These are phyloP conservation scores for Eristalinus sepulchralis DNA, from an alignment of 2,888 invertebrate species.

Conservation along the genomic window DNA sequence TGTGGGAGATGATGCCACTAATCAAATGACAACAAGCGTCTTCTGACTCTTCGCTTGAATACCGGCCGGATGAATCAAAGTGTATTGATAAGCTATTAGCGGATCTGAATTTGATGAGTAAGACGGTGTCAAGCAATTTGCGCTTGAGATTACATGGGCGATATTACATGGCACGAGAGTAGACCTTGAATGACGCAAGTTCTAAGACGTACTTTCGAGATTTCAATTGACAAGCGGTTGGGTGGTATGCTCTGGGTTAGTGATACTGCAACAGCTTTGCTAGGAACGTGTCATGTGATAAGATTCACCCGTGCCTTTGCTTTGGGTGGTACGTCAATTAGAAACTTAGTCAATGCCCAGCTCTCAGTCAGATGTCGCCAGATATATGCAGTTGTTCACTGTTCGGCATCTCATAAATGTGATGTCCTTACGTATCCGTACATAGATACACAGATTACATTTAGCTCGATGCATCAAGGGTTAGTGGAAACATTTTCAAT, in stretches of 20 bases:
- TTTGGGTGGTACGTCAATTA: too few relatives aligned
- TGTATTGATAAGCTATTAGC: background rate
- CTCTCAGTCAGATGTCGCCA: too few relatives aligned
- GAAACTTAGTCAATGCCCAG: too few relatives aligned
- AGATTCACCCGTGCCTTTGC: too few relatives aligned
- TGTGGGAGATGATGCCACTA: background rate
- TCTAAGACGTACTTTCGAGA: background rate
- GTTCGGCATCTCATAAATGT: too few relatives aligned
- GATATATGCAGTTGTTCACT: too few relatives aligned
- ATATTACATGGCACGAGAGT: background rate
- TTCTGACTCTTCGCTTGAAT: background rate
- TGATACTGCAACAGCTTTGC: background rate
- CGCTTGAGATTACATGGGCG: background rate
- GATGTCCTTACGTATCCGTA: too few relatives aligned
- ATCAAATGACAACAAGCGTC: background rate
- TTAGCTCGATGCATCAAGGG: too few relatives aligned
- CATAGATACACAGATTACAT: too few relatives aligned
- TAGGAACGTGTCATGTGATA: background rate
- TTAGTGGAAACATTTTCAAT: too few relatives aligned
- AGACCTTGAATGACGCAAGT: conserved; percentile 15
- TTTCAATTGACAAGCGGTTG: background rate
- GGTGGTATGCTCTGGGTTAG: background rate
- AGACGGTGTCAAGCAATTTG: background rate
- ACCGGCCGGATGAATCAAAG: background rate
- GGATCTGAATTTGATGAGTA: conserved; percentile 1